Evolutionary conservation across 2,113 vertebrate species (phyloP), one percentile per base, ranked within the genome.

Genomic region (Aptenodytes forsteri): DNA sequence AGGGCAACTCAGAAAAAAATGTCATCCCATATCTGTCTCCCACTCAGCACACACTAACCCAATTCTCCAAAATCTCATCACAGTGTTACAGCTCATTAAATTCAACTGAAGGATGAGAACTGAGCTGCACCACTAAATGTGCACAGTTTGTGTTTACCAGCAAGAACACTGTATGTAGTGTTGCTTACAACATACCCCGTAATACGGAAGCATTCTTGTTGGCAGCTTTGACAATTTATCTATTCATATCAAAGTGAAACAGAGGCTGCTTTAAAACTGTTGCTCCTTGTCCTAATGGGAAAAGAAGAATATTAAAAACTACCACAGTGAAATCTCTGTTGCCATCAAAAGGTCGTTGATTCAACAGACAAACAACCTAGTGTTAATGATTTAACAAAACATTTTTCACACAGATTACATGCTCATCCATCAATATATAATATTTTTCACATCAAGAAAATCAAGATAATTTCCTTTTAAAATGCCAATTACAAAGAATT

Each of bases 181-280:
- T 98, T 97, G 97, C 90, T 92, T 87, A 92, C 94, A 95, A 96
- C 83, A 69, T 62, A 73, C 70, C 85, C 85, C 9, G 25, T 93
- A 94, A 96, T 95, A 90, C 5, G 44, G 96, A 91, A 97, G 94
- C 87, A 83, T 56, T 96, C 95, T 97, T 93, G 65, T 78, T 96
- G 98, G 97, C 95, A 92, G 82, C 93, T 96, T 90, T 92, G 90
- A 98, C 98, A 98, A 98, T 97, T 97, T 98, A 97, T 97, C 97
- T 97, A 97, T 98, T 98, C 98, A 98, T 96, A 94, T 93, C 36
- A 56, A 91, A 95, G 71, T 66, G 84, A 97, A 97, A 97, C 72
- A 97, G 92, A 80, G 96, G 71, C 93, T 95, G 95, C 96, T 96
- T 93, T 90, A 96, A 97, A 97, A 98, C 93, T 94, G 85, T 83